Percentiles rank a stretch among this genome's conserved stretches.
Conservation (phyloP, 2,888 invertebrate genomes). For the Leptarthrus brevirostris region DNA sequence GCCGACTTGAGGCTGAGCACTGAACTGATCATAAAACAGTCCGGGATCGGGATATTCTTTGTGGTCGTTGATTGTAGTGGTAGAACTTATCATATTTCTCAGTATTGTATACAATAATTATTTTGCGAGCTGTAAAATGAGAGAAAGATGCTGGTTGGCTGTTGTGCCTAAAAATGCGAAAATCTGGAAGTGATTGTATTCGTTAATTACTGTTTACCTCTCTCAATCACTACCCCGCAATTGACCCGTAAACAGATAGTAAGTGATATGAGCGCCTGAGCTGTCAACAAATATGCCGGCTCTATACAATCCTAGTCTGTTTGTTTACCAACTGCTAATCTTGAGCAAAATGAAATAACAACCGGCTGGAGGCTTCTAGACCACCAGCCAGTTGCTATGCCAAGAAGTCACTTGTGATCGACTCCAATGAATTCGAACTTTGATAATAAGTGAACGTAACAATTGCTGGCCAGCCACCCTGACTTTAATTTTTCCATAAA, state of each 20-base stretch:
- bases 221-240: conserved; percentile 26
- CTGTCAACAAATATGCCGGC: conserved; percentile 36
- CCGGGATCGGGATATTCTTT: conserved; percentile 13
- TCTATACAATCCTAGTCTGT: background rate
- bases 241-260: conserved; percentile 39
- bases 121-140: too few relatives aligned
- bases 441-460: conserved; percentile 10
- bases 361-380: conserved; percentile 24
- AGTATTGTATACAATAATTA: background rate
- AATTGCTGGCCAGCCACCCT: conserved; percentile 8
- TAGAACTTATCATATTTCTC: conserved; percentile 31
- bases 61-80: background rate
- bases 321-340: conserved; percentile 1
- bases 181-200: too few relatives aligned
- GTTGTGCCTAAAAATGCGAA: too few relatives aligned
- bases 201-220: conserved; percentile 45
- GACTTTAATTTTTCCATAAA: background rate
- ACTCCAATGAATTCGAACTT: conserved; percentile 24
- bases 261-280: background rate
- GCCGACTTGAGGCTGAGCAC: conserved; percentile 6
- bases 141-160: background rate
- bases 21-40: conserved; percentile 13
- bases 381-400: conserved; percentile 36
- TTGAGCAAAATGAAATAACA: conserved; percentile 16
- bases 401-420: conserved; percentile 10